These are phyloP conservation scores for Bubo scandiacus DNA, from an alignment of 2,113 vertebrate species.

Conservation along the genomic window DNA sequence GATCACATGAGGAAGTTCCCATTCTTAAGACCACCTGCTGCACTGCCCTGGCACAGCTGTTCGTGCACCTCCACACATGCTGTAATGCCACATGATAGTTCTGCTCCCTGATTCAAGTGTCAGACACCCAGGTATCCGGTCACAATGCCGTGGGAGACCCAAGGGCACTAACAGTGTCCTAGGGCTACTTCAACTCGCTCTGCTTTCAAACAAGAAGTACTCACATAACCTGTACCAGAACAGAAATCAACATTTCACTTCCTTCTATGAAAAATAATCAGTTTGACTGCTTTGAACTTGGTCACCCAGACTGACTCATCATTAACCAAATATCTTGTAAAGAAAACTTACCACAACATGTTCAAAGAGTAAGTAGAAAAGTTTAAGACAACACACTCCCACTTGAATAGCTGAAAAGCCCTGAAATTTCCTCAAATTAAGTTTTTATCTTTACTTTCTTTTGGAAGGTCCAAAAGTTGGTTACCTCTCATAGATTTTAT, in stretches of 20 bases:
- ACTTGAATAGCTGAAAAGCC: background rate
- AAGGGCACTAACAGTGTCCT: background rate
- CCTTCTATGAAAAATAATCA: background rate
- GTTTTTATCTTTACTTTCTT: background rate
- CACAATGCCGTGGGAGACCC: background rate
- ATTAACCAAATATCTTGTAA: background rate
- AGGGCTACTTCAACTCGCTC: fast-evolving
- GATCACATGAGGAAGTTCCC: fast-evolving
- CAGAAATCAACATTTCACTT: background rate
- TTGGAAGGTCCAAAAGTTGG: background rate
- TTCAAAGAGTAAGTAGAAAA: background rate
- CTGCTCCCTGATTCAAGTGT: background rate
- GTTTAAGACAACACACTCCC: background rate
- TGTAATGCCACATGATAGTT: background rate
- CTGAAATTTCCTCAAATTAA: background rate
- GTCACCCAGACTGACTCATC: background rate
- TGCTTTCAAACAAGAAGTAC: background rate
- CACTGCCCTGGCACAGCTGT: background rate
- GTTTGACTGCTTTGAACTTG: background rate
- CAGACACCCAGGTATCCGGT: background rate
- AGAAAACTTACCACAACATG: background rate
- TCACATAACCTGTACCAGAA: background rate
- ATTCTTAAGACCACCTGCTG: background rate
- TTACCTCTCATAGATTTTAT: background rate
- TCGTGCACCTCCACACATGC: background rate